Evolutionary conservation across 2,113 vertebrate genomes (phyloP), one percentile per base, ranked within the genome.

Genomic region (Phalacrocorax pelagicus): DNA sequence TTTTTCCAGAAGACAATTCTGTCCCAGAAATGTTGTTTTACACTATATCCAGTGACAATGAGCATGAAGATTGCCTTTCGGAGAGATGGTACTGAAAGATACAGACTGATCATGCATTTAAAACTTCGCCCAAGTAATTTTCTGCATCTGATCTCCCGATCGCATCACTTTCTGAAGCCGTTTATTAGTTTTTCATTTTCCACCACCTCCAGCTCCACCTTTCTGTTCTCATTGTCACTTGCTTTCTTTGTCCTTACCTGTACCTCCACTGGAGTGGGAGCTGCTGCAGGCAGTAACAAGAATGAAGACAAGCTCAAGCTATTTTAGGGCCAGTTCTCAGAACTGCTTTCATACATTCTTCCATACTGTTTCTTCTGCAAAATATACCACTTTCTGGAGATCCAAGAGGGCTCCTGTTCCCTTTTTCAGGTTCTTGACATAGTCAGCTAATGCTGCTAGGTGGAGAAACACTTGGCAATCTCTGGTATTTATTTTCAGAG

Each of bases 401-500:
- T 86, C 58, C 32, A 88, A 93, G 86, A 93, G 82, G 80, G 88
- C 65, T 96, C 40, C 55, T 83, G 82, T 86, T 88, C 59, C 69
- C 29, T 49, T 81, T 93, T 95, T 90, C 92, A 92, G 94, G 96
- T 96, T 87, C 88, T 92, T 78, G 96, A 97, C 95, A 97, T 30
- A 96, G 91, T 79, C 92, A 94, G 88, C 83, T 97, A 96, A 96
- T 94, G 86, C 62, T 95, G 88, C 65, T 97, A 96, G 86, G 91
- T 95, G 86, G 88, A 92, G 81, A 94, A 96, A 95, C 90, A 94
- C 92, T 97, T 96, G 96, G 94, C 95, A 95, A 97, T 84, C 92
- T 93, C 91, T 69, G 46, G 61, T 96, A 97, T 96, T 97, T 96
- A 96, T 93, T 97, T 97, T 96, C 95, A 91, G 72, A 92, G 94